Conservation (phyloP, 1,140 invertebrate species). For the Ceratina calcarata region DNA sequence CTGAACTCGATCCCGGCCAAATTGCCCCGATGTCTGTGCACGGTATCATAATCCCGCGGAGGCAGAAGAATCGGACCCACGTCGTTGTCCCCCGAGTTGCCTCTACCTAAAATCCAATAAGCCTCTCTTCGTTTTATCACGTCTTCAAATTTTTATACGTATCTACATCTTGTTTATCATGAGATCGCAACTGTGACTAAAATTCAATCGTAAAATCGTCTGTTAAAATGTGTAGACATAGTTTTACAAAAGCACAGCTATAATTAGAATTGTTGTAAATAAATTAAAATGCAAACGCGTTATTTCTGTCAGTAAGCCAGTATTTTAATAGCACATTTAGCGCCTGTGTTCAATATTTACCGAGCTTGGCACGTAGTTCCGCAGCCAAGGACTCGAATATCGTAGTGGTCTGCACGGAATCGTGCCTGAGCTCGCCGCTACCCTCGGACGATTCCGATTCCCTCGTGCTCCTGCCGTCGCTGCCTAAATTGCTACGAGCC, state of each 20-base stretch:
- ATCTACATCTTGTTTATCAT: background rate
- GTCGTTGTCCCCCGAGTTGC: slow-evolving; percentile 76
- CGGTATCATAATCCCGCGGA: slow-evolving; percentile 95
- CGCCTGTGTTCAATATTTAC: slow-evolving; percentile 57
- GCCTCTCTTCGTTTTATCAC: background rate
- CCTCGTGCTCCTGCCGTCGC: slow-evolving; percentile 87
- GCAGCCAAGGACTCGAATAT: slow-evolving; percentile 95
- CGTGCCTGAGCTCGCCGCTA: slow-evolving; percentile 84
- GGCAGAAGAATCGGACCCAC: slow-evolving; percentile 92
- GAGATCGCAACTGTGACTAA: no score
- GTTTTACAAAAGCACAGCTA: no score
- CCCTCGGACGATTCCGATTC: slow-evolving; percentile 86
- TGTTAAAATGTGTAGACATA: no score
- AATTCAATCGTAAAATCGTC: no score
- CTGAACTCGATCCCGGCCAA: slow-evolving; percentile 89
- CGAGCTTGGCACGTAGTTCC: slow-evolving; percentile 92
- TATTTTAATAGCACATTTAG: no score
- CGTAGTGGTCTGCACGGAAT: slow-evolving; percentile 82
- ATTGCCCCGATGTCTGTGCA: slow-evolving; percentile 91
- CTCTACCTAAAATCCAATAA: slow-evolving; percentile 65
- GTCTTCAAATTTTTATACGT: background rate
- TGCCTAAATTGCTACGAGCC: slow-evolving; percentile 86
- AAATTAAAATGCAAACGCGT: no score
- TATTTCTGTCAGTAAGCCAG: no score
- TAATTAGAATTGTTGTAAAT: no score